These are phyloP conservation scores for Balanococcus diminutus DNA, from an alignment of 2,888 invertebrate species.

Conservation along the genomic window DNA sequence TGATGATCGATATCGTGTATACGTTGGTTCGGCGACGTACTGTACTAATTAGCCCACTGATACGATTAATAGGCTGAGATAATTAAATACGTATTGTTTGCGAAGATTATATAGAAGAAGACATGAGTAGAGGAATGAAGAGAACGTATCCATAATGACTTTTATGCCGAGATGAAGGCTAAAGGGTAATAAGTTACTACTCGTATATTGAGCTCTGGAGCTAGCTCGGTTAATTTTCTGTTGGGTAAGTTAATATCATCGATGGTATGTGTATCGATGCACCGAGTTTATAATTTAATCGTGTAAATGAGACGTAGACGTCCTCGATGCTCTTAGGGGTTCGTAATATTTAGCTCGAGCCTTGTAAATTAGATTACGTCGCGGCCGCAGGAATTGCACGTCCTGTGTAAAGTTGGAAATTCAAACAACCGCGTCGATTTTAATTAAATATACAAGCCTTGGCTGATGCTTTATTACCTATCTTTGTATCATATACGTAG, in stretches of 20 bases:
- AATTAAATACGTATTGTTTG: conserved; percentile 32
- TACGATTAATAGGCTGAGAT: conserved; percentile 1
- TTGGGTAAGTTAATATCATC: conserved; percentile 22
- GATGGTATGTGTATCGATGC: background rate
- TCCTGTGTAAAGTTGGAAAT: background rate
- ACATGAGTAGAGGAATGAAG: background rate
- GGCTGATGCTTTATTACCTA: background rate
- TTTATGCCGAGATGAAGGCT: no score
- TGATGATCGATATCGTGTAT: background rate
- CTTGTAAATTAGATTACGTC: background rate
- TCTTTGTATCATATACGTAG: background rate
- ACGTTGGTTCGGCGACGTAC: background rate
- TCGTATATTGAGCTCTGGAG: background rate
- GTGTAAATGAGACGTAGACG: background rate
- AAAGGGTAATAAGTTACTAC: conserved; percentile 2
- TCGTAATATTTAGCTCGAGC: background rate
- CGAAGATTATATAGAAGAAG: background rate
- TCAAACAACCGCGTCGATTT: background rate
- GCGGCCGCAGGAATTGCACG: background rate
- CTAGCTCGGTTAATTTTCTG: background rate
- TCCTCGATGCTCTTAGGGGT: background rate
- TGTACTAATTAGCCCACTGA: conserved; percentile 1
- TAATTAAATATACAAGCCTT: background rate
- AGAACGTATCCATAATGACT: conserved; percentile 5
- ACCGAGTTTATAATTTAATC: conserved; percentile 9